Conservation (phyloP, 2,797 vertebrate genomes). For the Pangasius larnaudii region DNA sequence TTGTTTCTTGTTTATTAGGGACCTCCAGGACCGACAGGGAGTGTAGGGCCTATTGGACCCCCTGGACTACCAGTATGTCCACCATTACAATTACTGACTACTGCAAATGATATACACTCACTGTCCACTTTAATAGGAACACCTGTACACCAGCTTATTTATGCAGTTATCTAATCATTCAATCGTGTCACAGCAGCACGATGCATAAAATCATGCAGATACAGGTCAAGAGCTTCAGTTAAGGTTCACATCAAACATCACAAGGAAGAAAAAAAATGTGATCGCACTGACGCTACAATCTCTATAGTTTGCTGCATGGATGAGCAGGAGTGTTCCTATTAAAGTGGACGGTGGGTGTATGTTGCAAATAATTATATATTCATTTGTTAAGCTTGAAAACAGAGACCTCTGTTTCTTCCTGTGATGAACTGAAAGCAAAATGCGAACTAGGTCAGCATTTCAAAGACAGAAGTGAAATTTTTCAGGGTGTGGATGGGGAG, state of each 20-base stretch:
- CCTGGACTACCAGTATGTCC: conserved; percentile 80
- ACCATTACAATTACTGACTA: background rate
- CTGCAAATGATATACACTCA: background rate
- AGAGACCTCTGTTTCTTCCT: background rate
- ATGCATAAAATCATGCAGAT: too few species aligned
- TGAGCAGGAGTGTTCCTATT: too few species aligned
- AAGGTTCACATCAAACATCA: too few species aligned
- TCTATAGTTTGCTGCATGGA: too few species aligned
- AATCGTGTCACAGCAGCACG: too few species aligned
- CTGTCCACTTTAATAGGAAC: too few species aligned
- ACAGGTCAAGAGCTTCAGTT: too few species aligned
- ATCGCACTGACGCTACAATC: too few species aligned
- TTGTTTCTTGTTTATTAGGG: conserved; percentile 75
- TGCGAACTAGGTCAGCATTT: background rate
- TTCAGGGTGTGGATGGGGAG: conserved; percentile 87
- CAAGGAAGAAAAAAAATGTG: too few species aligned
- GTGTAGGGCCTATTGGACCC: conserved; percentile 85
- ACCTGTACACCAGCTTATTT: too few species aligned
- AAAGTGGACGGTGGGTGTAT: background rate
- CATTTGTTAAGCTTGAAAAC: background rate
- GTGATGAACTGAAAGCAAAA: background rate
- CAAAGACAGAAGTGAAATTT: background rate
- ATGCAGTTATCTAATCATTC: too few species aligned
- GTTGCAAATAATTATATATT: background rate
- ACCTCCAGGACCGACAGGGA: conserved; percentile 83